Percentiles rank a stretch among this genome's conserved stretches.
Conservation (phyloP, 1,140 invertebrate genomes). For the Drosophila lowei region DNA sequence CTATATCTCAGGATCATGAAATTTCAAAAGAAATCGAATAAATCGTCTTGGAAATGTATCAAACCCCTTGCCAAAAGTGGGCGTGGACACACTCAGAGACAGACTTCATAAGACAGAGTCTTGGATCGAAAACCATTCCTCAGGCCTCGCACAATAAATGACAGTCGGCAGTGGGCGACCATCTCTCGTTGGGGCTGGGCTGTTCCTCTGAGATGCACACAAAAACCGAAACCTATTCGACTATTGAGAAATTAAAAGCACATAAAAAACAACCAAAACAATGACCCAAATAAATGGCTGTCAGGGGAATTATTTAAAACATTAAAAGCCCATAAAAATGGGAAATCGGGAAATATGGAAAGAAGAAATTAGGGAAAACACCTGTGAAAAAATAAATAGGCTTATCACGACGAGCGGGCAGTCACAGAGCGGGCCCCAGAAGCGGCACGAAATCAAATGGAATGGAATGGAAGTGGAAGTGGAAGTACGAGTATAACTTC, state of each 20-base stretch:
- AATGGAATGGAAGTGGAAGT: conserved; percentile 4
- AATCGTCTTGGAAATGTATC: neutral
- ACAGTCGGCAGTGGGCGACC: conserved; percentile 21
- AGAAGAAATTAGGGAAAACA: conserved; percentile 55
- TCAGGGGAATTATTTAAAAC: conserved; percentile 44
- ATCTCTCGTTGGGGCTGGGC: neutral
- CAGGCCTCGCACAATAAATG: conserved; percentile 8
- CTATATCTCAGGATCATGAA: too few relatives aligned
- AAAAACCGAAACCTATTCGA: neutral
- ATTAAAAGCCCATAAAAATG: conserved; percentile 46
- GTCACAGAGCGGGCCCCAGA: conserved; percentile 52
- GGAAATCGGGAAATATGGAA: conserved; percentile 30
- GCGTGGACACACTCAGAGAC: conserved; percentile 1
- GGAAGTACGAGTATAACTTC: conserved; percentile 22
- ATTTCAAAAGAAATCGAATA: too few relatives aligned
- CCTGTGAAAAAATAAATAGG: conserved; percentile 68
- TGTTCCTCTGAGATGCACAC: too few relatives aligned
- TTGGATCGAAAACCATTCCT: neutral
- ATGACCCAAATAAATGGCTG: conserved; percentile 51
- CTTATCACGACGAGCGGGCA: conserved; percentile 43
- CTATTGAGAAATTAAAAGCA: conserved; percentile 46
- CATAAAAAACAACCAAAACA: conserved; percentile 38
- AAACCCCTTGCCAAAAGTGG: conserved; percentile 8
- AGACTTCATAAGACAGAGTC: too few relatives aligned
- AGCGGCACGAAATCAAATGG: conserved; percentile 55